Evolutionary conservation across 2,797 vertebrate species (phyloP).

Genomic region (Momotus momota): DNA sequence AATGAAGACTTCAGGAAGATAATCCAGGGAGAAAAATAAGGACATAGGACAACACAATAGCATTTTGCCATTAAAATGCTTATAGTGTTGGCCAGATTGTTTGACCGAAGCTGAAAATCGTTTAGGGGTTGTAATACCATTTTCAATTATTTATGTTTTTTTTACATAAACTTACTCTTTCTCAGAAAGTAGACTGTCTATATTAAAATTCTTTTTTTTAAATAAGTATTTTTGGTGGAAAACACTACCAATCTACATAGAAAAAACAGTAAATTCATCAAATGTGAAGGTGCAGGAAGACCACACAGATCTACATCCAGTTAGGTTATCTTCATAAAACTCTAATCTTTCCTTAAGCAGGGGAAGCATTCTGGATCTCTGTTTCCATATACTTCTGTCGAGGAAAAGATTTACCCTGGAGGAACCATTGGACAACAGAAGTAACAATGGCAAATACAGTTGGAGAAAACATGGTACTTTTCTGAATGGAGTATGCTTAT

Average conservation of each 20-base stretch:
- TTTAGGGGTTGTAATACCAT: not conserved
- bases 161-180: not conserved
- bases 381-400: not conserved
- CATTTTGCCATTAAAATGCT: not conserved
- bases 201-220: not conserved
- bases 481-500: not conserved
- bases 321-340: not conserved
- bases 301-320: not conserved
- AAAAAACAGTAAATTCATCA: not conserved
- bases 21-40: not conserved
- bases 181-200: not conserved
- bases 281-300: not conserved
- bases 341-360: not conserved
- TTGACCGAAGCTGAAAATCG: not conserved
- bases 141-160: not conserved
- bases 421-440: not conserved
- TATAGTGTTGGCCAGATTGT: not conserved
- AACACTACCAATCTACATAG: not conserved
- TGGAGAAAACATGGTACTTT: not conserved
- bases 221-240: not conserved
- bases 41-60: not conserved
- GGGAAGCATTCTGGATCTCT: not conserved
- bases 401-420: not conserved
- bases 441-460: not conserved
- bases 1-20: not conserved